Percentiles rank a stretch among this genome's conserved stretches.
Conservation (phyloP, 2,113 vertebrate genomes). For the Cheilinus undulatus region DNA sequence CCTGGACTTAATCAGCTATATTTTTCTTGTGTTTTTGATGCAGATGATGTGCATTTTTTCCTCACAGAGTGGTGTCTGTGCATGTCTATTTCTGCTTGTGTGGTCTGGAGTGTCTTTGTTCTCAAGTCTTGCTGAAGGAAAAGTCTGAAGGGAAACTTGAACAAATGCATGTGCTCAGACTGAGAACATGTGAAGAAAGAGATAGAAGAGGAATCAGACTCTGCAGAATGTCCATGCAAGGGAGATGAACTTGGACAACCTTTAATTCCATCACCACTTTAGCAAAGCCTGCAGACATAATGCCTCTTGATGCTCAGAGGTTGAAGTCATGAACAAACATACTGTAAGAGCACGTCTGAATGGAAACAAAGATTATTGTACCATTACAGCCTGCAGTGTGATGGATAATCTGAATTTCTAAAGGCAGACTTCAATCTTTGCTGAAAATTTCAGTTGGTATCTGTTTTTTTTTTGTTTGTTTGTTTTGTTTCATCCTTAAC, state of each 20-base stretch:
- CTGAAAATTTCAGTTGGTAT: conserved; percentile 2
- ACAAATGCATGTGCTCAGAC: conserved; percentile 19
- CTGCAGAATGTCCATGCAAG: conserved; percentile 33
- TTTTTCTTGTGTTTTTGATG: conserved; percentile 50
- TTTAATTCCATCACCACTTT: conserved; percentile 24
- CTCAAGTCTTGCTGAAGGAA: conserved; percentile 26
- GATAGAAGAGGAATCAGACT: conserved; percentile 18
- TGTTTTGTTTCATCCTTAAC: too few relatives aligned
- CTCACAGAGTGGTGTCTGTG: conserved; percentile 51
- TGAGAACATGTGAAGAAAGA: conserved; percentile 17
- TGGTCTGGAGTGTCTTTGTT: conserved; percentile 43
- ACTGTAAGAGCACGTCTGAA: neutral
- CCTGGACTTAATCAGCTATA: conserved; percentile 44
- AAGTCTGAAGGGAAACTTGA: conserved; percentile 23
- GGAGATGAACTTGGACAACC: conserved; percentile 20
- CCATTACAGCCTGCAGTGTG: conserved; percentile 18
- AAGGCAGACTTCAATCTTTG: neutral
- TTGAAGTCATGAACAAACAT: conserved; percentile 21
- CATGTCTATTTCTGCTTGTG: conserved; percentile 30
- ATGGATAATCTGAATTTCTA: conserved; percentile 12
- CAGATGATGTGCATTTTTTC: conserved; percentile 40
- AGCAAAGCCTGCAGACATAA: conserved; percentile 5
- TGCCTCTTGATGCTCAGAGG: neutral
- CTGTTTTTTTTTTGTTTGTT: too few relatives aligned
- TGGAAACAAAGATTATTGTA: neutral